Evolutionary conservation across 2,797 vertebrate genomes (phyloP).

Genomic region (Micrastur ruficollis): DNA sequence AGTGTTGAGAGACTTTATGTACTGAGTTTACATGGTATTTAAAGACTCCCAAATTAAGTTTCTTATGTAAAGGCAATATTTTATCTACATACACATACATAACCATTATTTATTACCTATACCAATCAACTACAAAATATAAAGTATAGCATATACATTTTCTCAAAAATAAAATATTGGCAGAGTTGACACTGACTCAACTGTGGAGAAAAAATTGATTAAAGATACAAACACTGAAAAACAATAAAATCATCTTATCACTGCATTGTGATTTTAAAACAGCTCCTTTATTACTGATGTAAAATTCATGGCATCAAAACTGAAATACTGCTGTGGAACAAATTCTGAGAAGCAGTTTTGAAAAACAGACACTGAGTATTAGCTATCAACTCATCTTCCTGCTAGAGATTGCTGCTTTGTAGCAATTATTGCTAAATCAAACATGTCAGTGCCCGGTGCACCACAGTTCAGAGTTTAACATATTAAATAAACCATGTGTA

Average conservation of each 20-base stretch:
- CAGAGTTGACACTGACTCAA: not conserved
- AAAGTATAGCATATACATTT: not conserved
- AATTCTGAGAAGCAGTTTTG: not conserved
- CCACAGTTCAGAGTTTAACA: not conserved
- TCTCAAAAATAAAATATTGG: not conserved
- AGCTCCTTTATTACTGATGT: not conserved
- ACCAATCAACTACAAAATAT: not conserved
- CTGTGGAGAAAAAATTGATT: not conserved
- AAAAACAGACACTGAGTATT: not conserved
- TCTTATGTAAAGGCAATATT: not conserved
- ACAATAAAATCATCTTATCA: not conserved
- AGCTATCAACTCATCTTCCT: not conserved
- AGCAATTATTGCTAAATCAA: not conserved
- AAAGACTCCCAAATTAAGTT: not conserved
- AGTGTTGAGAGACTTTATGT: not conserved
- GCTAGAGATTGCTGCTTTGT: not conserved
- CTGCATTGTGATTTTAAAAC: not conserved
- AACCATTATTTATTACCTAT: not conserved
- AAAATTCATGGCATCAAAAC: not conserved
- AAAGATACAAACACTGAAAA: not conserved
- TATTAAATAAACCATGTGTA: not conserved
- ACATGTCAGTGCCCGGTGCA: not conserved
- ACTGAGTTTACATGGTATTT: not conserved
- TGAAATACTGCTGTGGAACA: not conserved
- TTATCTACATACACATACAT: not conserved